Evolutionary conservation across 2,888 invertebrate genomes (phyloP), one percentile per base, ranked within the genome.

Genomic region (Nematopogon swammerdamellus): DNA sequence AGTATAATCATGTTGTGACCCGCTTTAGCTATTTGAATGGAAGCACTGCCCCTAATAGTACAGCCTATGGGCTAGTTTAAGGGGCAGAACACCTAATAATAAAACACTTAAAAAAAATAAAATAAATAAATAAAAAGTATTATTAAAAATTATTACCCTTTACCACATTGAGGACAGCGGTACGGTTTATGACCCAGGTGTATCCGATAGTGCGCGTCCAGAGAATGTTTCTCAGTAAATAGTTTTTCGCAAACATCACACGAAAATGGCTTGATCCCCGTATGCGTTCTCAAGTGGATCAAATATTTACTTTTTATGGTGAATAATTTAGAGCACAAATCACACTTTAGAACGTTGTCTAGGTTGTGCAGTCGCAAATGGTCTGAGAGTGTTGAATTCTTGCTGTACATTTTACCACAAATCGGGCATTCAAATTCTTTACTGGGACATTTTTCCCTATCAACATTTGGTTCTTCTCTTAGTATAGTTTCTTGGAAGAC

Each of bases 141-240:
- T n/a, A n/a, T n/a, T n/a, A n/a, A n/a, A n/a, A 44, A 47, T 48
- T 17, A 19, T 49, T 48, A 59, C 59, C 54, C 56, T 47, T 52
- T 56, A 17, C 50, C 50, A 29, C 59, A 59, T 1, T 47, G 47
- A 4, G 51, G 14, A 49, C 59, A 59, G 19, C 54, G 49, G 18
- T 54, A 56, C 0, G 56, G 54, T 29, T 47, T 52, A 16, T 48
- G 44, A 5, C 53, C 55, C 5, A 49, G 25, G 20, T 55, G 55
- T 29, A 53, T 53, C n/a, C 50, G 36, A 30, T 49, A 51, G 42
- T 55, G 55, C 1, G 52, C 52, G 16, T 30, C n/a, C 11, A 55
- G 47, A 2, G 55, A 55, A 30, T 55, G 53, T 14, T 50, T 25
- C 44, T 55, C 54, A 0, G 52, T 53, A 48, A 55, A 55, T 2